Base-by-base conservation (phyloP, 1,140 invertebrate species). In the Battus philenor region DNA sequence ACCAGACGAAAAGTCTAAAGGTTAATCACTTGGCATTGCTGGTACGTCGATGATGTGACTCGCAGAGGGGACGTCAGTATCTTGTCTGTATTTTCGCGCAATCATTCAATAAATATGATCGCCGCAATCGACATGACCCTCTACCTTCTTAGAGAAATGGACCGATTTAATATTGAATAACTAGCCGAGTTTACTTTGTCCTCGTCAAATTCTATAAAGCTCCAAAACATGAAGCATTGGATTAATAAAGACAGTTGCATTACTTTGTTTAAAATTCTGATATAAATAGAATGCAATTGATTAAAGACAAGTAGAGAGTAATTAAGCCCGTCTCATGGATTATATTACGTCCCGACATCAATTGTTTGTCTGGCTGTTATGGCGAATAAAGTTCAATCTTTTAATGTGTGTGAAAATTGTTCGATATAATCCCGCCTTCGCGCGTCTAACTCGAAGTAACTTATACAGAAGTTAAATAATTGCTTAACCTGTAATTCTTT, bases 201-300 rank as follows among this genome's bases (percentile, higher is more conserved):
- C 17, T 20, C 17, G 3, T 2, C 11, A 2, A 17, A 15, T 36
- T 6, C 10, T 18, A 11, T 9, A 20, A 18, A 36, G 15, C 10
- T 22, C 2, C 20, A 33, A 9, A 22, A 7, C 33, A 12, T 30
- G 12, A 30, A 30, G 10, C 29, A 6, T 27, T 30, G 6, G 6
- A 30, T 27, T 27, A 20, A 24, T 12, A 24, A 10, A 9, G 38
- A 17, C 24, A 15, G 54, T 43, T 58, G 57, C 56, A 61, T 44
- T 30, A 59, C 44, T 33, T 69, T 70, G 64, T 82, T 80, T n/a
- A n/a, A 77, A 78, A 75, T 76, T 81, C 75, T 75, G 80, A 80
- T 83, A 80, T 83, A 85, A 81, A 82, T 82, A 85, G 77, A 80
- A 83, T 77, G 76, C 77, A 80, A 83, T 83, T 80, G 79, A 85